Evolutionary conservation across 1,140 invertebrate species (phyloP).

Genomic region (Drosophila cardini): DNA sequence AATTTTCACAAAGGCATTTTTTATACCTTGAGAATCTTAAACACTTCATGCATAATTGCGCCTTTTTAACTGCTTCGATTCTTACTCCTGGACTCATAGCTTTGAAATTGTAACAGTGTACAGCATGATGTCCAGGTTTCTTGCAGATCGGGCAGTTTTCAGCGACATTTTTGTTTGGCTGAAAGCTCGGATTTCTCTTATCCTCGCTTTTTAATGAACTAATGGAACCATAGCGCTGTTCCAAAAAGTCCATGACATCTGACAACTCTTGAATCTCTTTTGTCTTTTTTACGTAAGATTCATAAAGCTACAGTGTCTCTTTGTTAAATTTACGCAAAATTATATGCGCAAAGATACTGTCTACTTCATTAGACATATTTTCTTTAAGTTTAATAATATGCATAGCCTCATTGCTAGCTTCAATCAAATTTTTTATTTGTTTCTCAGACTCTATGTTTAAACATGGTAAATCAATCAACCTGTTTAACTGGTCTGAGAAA

Average conservation of each 20-base stretch:
- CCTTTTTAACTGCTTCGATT: too few relatives aligned
- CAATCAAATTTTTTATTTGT: neutral
- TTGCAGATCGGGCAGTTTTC: too few relatives aligned
- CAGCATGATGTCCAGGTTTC: too few relatives aligned
- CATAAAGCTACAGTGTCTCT: neutral
- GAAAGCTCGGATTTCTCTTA: too few relatives aligned
- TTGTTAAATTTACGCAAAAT: neutral
- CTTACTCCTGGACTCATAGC: too few relatives aligned
- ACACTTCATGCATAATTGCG: too few relatives aligned
- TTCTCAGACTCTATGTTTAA: neutral
- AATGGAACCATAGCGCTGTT: neutral
- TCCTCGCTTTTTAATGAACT: too few relatives aligned
- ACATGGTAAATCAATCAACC: neutral
- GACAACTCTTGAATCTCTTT: neutral
- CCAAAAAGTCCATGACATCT: neutral
- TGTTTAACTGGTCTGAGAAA: too few relatives aligned
- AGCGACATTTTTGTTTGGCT: too few relatives aligned
- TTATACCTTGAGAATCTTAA: too few relatives aligned
- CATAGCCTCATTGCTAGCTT: neutral
- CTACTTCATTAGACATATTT: neutral
- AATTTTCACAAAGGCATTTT: too few relatives aligned
- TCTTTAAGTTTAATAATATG: neutral
- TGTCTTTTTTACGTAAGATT: neutral
- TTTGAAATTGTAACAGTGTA: too few relatives aligned
- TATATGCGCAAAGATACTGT: neutral